A percentile compares a stretch with the other conserved stretches of the same genome.
Evolutionary conservation across 2,113 vertebrate genomes (phyloP).

Genomic region (Coptodon bakossiorum): DNA sequence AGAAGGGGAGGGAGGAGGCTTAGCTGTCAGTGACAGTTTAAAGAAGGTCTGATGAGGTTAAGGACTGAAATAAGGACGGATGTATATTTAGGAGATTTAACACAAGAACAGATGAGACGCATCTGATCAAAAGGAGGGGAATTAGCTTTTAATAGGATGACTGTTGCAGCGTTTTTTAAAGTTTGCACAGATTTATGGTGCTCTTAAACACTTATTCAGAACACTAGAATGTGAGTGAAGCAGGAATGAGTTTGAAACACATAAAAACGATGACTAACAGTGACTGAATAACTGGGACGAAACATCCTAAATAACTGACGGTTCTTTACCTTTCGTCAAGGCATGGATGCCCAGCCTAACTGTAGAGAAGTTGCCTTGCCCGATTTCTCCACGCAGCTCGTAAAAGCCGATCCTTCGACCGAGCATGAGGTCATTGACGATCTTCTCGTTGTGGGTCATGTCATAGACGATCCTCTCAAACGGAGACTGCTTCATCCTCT

Average conservation of each 20-base stretch:
- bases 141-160: not conserved
- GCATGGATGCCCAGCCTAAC: constrained; percentile 72
- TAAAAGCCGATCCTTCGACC: constrained; percentile 73
- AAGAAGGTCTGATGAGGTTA: not conserved
- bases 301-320: not conserved
- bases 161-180: not conserved
- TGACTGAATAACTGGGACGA: not conserved
- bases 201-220: not conserved
- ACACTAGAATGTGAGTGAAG: not conserved
- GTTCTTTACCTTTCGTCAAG: constrained; percentile 70
- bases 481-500: constrained; percentile 44
- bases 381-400: constrained; percentile 73
- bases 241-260: not conserved
- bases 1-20: not conserved
- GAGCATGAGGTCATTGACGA: constrained; percentile 59
- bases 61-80: not conserved
- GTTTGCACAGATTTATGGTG: not conserved
- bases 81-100: not conserved
- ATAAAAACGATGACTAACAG: not conserved
- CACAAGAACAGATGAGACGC: not conserved
- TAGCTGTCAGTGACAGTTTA: not conserved
- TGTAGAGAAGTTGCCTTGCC: constrained; percentile 72
- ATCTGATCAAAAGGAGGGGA: not conserved
- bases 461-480: constrained; percentile 70
- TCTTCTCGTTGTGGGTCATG: constrained; percentile 65